These are phyloP conservation scores for Aporophyla lueneburgensis DNA, from an alignment of 2,888 invertebrate species.

Conservation along the genomic window DNA sequence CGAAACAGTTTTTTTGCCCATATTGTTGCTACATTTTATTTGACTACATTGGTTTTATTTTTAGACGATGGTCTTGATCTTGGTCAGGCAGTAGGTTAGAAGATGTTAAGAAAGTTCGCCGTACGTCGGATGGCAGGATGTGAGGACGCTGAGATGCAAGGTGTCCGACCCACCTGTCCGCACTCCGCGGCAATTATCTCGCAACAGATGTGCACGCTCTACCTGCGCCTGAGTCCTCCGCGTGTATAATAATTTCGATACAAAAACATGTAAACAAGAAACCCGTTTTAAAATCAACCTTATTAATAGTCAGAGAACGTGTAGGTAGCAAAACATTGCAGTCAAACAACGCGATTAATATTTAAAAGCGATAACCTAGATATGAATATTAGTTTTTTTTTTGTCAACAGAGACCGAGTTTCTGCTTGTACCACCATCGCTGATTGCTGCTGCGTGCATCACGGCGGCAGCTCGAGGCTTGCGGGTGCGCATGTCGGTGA, in stretches of 20 bases:
- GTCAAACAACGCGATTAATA: constrained; percentile 19
- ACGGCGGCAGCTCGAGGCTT: constrained; percentile 93
- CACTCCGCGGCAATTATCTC: constrained; percentile 85
- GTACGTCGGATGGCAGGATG: constrained; percentile 70
- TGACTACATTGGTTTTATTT: constrained; percentile 37
- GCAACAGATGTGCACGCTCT: constrained; percentile 87
- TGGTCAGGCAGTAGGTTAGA: constrained; percentile 47
- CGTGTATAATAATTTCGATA: constrained; percentile 64
- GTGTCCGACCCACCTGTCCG: constrained; percentile 87
- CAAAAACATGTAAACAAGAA: constrained; percentile 75
- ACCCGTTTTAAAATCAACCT: constrained; percentile 63
- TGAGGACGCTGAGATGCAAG: constrained; percentile 84
- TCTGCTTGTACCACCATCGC: constrained; percentile 93
- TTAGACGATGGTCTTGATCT: constrained; percentile 30
- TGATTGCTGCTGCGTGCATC: constrained; percentile 93
- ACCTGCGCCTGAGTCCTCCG: constrained; percentile 79
- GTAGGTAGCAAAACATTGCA: constrained; percentile 18
- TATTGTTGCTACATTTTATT: constrained; percentile 34
- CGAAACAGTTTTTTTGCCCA: constrained; percentile 61
- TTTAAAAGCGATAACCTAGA: constrained; percentile 7
- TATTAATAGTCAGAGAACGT: constrained; percentile 41
- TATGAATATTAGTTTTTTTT: constrained; percentile 30
- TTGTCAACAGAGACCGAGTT: constrained; percentile 93
- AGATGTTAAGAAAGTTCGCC: constrained; percentile 48
- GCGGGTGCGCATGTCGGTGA: constrained; percentile 85